These are phyloP conservation scores for Mylabris phalerata DNA, from an alignment of 1,140 invertebrate genomes.

Conservation along the genomic window DNA sequence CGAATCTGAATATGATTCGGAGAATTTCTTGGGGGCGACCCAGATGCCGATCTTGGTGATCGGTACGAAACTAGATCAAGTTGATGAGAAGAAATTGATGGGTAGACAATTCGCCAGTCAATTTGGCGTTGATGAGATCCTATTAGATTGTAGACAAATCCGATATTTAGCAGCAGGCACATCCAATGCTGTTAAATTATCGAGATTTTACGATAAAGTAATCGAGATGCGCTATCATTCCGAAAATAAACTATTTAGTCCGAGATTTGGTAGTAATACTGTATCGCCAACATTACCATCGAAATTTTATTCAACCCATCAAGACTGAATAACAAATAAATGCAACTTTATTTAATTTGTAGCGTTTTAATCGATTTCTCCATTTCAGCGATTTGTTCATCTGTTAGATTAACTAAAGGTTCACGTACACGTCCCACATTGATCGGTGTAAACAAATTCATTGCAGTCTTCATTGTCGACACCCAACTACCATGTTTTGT, in stretches of 20 bases:
- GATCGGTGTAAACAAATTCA: constrained; percentile 52
- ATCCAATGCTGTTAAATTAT: constrained; percentile 84
- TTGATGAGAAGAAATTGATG: constrained; percentile 61
- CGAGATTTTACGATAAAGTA: constrained; percentile 90
- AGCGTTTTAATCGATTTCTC: constrained; percentile 2
- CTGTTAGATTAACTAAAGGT: constrained; percentile 44
- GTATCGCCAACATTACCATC: constrained; percentile 31
- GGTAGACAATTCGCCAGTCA: constrained; percentile 65
- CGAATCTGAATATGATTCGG: constrained; percentile 75
- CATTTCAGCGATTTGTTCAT: constrained; percentile 28
- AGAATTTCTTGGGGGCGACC: constrained; percentile 79
- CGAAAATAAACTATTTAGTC: constrained; percentile 22
- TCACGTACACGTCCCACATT: constrained; percentile 52
- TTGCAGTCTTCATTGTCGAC: constrained; percentile 60
- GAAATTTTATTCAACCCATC: constrained; percentile 39
- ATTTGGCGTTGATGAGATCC: constrained; percentile 90
- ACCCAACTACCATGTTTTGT: constrained; percentile 53
- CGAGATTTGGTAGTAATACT: constrained; percentile 30
- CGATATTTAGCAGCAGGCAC: constrained; percentile 85
- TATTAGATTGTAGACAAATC: constrained; percentile 72
- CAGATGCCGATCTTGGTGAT: constrained; percentile 88
- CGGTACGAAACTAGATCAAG: constrained; percentile 86
- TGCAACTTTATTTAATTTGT: too few species aligned
- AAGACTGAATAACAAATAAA: constrained; percentile 26
- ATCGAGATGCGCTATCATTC: constrained; percentile 34